phyloP scores from a whole-genome alignment of 2,113 vertebrate genomes.

The Coreoperca whiteheadi region DNA sequence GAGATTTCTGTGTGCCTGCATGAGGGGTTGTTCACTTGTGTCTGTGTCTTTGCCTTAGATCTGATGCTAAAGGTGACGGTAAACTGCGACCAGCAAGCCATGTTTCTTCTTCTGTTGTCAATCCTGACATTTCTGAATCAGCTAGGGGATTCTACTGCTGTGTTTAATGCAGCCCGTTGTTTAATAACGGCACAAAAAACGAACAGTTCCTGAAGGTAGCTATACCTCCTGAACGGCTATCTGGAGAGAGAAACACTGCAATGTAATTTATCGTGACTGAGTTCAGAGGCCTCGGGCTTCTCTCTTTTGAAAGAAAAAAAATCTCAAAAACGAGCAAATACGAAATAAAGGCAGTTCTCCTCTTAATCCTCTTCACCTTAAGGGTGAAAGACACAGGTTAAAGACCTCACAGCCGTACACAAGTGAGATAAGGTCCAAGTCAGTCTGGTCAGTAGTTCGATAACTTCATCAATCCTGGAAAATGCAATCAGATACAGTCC shows the following conservation, averaged over 20 bases:
- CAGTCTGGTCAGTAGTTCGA: slow-evolving; percentile 81
- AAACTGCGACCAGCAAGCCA: slow-evolving; percentile 38
- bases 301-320: slow-evolving; percentile 58
- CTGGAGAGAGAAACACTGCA: slow-evolving; percentile 77
- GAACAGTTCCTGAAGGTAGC: slow-evolving; percentile 81
- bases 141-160: slow-evolving; percentile 68
- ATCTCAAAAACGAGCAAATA: slow-evolving; percentile 81
- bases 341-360: slow-evolving; percentile 76
- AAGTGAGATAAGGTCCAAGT: slow-evolving; percentile 74
- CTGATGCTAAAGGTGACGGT: slow-evolving; percentile 44
- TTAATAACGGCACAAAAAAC: slow-evolving; percentile 82
- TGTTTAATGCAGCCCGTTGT: slow-evolving; percentile 73
- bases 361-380: slow-evolving; percentile 70
- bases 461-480: slow-evolving; percentile 83
- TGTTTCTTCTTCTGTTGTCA: slow-evolving; percentile 64
- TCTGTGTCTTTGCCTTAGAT: slow-evolving; percentile 29
- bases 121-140: slow-evolving; percentile 68
- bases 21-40: neutral
- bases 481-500: slow-evolving; percentile 83
- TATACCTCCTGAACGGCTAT: slow-evolving; percentile 77
- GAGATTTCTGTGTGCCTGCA: neutral
- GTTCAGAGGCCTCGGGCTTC: slow-evolving; percentile 73
- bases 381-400: slow-evolving; percentile 80
- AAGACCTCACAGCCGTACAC: slow-evolving; percentile 71
- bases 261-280: slow-evolving; percentile 83